phyloP scores from a whole-genome alignment of 2,113 vertebrate species.

The Mesoclemmys tuberculata region DNA sequence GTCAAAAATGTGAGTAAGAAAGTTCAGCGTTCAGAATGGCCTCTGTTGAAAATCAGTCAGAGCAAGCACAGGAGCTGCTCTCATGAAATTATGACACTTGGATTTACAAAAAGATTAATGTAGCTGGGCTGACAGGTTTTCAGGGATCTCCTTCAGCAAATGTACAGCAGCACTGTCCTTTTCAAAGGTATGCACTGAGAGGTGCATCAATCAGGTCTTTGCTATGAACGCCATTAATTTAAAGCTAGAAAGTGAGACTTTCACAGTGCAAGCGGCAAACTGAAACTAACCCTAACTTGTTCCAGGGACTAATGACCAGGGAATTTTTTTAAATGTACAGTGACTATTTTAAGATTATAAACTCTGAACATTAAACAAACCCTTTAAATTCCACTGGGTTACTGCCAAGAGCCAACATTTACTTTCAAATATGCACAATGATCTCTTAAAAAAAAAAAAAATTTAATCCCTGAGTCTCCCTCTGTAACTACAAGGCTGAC shows the following conservation, averaged over 20 bases:
- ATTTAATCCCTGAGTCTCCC: neutral
- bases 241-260: neutral
- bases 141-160: neutral
- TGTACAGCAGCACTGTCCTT: neutral
- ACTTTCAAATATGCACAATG: neutral
- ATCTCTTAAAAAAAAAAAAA: neutral
- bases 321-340: neutral
- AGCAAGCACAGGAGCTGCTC: neutral
- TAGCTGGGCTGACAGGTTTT: neutral
- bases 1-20: neutral
- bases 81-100: neutral
- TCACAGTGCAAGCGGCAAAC: neutral
- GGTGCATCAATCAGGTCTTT: neutral
- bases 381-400: neutral
- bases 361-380: neutral
- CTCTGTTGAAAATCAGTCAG: neutral
- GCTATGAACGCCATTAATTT: neutral
- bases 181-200: neutral
- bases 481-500: neutral
- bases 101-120: neutral
- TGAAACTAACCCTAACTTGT: neutral
- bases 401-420: neutral
- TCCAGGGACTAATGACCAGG: neutral
- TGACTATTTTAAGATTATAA: neutral
- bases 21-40: neutral